phyloP scores from a whole-genome alignment of 1,140 invertebrate genomes.

The Drosophila sucinea region DNA sequence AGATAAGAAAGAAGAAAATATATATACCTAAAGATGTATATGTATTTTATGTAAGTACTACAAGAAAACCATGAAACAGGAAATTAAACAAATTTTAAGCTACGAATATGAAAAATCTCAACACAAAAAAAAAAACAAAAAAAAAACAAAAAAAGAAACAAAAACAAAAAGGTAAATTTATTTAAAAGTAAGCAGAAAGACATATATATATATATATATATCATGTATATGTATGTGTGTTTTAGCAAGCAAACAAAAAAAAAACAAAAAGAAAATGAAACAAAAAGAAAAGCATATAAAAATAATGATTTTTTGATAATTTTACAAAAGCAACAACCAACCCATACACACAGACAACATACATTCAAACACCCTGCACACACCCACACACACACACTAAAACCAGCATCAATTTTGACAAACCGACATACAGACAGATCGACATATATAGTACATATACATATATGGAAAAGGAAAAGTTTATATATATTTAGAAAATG shows the following conservation, averaged over 20 bases:
- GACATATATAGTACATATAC: constrained; percentile 35
- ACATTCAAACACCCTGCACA: constrained; percentile 19
- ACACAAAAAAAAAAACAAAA: constrained; percentile 41
- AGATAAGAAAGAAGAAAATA: constrained; percentile 23
- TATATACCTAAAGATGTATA: constrained; percentile 56
- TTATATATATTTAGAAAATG: constrained; percentile 80
- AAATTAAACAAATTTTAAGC: constrained; percentile 80
- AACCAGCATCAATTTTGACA: constrained; percentile 10
- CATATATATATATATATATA: constrained; percentile 30
- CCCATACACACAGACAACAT: constrained; percentile 24
- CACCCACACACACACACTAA: constrained; percentile 40
- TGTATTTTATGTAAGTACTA: constrained; percentile 66
- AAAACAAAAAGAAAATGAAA: constrained; percentile 68
- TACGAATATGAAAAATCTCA: constrained; percentile 76
- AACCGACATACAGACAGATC: constrained; percentile 40
- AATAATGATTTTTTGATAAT: constrained; percentile 81
- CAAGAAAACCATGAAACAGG: constrained; percentile 75
- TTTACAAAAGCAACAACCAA: constrained; percentile 60
- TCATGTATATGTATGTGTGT: constrained; percentile 30
- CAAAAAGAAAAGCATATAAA: constrained; percentile 42
- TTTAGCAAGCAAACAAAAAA: constrained; percentile 47
- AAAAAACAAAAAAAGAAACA: constrained; percentile 24
- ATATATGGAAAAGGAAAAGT: constrained; percentile 74
- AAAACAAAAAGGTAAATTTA: constrained; percentile 46
- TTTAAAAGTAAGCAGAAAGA: constrained; percentile 58